phyloP scores from a whole-genome alignment of 2,113 vertebrate species.

The Nesoenas mayeri region DNA sequence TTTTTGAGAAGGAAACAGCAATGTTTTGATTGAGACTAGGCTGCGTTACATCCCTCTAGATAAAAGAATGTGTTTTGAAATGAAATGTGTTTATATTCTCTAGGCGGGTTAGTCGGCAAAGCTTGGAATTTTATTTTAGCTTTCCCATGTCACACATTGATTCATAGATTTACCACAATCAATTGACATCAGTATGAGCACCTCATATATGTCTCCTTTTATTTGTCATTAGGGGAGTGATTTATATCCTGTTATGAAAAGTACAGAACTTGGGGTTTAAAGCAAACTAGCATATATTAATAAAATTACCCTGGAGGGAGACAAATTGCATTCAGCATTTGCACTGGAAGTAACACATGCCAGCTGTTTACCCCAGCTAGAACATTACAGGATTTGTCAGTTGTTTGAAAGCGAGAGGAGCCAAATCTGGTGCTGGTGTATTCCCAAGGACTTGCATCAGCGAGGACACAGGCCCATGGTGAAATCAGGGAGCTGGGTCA shows the following conservation, averaged over 20 bases:
- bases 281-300: constrained; percentile 16
- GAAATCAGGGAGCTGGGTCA: not conserved
- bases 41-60: constrained; percentile 2
- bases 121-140: not conserved
- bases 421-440: not conserved
- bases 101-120: not conserved
- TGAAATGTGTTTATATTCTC: not conserved
- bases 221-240: constrained; percentile 48
- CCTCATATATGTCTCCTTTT: constrained; percentile 26
- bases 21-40: constrained; percentile 20
- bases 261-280: not conserved
- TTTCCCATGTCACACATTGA: constrained; percentile 47
- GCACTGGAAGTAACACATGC: not conserved
- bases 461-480: not conserved
- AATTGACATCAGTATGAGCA: constrained; percentile 76
- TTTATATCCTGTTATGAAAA: constrained; percentile 64
- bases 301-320: constrained; percentile 16
- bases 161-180: constrained; percentile 60
- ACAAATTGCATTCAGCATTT: not conserved
- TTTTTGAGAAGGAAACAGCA: constrained; percentile 49
- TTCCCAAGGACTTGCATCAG: not conserved
- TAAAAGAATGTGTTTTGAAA: constrained; percentile 31
- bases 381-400: not conserved
- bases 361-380: constrained; percentile 19
- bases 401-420: not conserved